Evolutionary conservation across 2,797 vertebrate species (phyloP).

Genomic region (Macropus fuliginosus): DNA sequence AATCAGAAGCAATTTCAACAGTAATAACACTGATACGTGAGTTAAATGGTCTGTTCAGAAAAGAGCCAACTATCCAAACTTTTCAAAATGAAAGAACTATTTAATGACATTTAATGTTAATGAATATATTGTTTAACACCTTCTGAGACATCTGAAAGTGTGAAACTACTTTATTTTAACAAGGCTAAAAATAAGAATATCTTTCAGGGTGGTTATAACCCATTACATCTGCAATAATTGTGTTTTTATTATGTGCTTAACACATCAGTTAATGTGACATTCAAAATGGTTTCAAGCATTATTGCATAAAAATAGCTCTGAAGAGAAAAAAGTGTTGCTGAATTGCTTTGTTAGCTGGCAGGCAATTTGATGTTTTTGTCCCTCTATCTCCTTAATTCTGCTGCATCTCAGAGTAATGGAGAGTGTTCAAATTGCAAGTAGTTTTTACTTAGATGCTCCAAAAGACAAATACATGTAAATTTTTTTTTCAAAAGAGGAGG

Average conservation of each 20-base stretch:
- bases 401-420: background rate
- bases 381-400: background rate
- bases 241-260: background rate
- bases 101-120: background rate
- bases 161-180: background rate
- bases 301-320: background rate
- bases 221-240: background rate
- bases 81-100: conserved; percentile 27
- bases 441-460: background rate
- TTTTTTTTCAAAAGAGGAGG: background rate
- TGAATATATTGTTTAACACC: background rate
- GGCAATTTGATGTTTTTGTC: background rate
- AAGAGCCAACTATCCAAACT: background rate
- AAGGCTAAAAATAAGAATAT: conserved; percentile 2
- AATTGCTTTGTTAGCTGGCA: background rate
- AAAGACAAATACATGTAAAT: background rate
- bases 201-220: background rate
- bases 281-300: background rate
- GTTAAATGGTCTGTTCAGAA: background rate
- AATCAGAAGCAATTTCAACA: conserved; percentile 18
- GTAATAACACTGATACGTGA: background rate
- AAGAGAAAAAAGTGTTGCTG: background rate
- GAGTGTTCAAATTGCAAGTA: background rate
- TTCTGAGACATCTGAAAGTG: background rate
- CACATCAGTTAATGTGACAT: background rate